Evolutionary conservation across 2,888 invertebrate species (phyloP).

Genomic region (Sicus ferrugineus): DNA sequence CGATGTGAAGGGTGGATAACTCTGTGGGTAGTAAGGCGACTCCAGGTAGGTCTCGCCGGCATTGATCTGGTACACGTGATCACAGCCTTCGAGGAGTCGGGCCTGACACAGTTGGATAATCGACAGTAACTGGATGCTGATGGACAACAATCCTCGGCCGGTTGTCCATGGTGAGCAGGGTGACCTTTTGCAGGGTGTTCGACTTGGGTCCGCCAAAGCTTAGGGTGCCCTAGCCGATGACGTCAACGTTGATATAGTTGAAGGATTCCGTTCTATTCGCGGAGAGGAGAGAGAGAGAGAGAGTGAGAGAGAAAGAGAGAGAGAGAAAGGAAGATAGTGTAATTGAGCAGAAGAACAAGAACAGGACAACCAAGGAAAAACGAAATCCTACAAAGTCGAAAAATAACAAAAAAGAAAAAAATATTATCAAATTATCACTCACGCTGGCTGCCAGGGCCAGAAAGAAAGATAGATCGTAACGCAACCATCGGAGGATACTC

Average conservation of each 20-base stretch:
- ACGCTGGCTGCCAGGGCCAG: too few species aligned
- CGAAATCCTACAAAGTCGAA: too few species aligned
- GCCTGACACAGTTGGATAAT: too few species aligned
- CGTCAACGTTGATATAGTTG: constrained; percentile 47
- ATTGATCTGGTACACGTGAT: constrained; percentile 46
- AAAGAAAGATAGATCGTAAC: too few species aligned
- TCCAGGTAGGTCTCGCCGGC: constrained; percentile 48
- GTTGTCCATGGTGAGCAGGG: constrained; percentile 58
- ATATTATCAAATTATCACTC: too few species aligned
- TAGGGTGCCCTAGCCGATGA: constrained; percentile 67
- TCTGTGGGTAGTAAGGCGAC: constrained; percentile 56
- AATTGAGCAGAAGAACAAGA: too few species aligned
- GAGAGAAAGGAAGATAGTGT: too few species aligned
- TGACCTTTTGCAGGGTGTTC: constrained; percentile 65
- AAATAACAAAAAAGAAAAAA: too few species aligned
- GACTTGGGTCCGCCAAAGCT: constrained; percentile 66
- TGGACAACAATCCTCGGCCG: constrained; percentile 46
- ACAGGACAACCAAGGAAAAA: neutral
- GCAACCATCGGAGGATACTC: too few species aligned
- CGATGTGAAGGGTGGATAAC: constrained; percentile 54
- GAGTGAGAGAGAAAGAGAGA: neutral
- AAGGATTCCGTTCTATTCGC: too few species aligned
- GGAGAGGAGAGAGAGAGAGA: too few species aligned
- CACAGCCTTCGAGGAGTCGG: constrained; percentile 49
- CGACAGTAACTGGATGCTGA: too few species aligned